Evolutionary conservation across 2,888 invertebrate species (phyloP).

Genomic region (Dichetophora obliterata): DNA sequence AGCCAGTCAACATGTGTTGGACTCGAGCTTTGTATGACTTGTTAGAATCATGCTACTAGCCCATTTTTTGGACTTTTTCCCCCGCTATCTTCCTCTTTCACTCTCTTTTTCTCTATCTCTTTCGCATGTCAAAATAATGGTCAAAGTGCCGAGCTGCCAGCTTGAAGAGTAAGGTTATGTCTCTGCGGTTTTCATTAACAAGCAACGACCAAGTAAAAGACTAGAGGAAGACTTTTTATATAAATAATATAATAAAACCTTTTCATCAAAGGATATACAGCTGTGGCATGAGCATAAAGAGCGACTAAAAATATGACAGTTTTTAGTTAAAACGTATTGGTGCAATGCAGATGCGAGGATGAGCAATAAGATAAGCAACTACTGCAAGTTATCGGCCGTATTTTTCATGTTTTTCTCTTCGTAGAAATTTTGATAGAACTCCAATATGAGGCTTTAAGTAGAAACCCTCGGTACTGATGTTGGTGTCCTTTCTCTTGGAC

Average conservation of each 20-base stretch:
- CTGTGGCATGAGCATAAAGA: neutral
- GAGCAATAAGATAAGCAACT: neutral
- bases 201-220: conserved; percentile 12
- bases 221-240: neutral
- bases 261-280: conserved; percentile 38
- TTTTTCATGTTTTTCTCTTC: neutral
- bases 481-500: neutral
- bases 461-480: neutral
- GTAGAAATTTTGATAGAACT: neutral
- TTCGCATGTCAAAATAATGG: conserved; percentile 30
- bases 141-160: conserved; percentile 28
- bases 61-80: neutral
- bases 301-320: conserved; percentile 14
- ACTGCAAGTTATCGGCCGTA: neutral
- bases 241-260: conserved; percentile 20
- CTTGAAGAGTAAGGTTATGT: conserved; percentile 33
- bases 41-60: neutral
- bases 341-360: neutral
- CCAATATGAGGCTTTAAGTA: neutral
- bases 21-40: conserved; percentile 15
- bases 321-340: neutral
- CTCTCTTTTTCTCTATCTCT: neutral
- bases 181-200: conserved; percentile 36
- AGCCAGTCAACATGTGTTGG: conserved; percentile 39
- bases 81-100: neutral